Evolutionary conservation across 53 echinoderm and acorn worm species (phyloP).

Genomic region (Paelopatides confundens): DNA sequence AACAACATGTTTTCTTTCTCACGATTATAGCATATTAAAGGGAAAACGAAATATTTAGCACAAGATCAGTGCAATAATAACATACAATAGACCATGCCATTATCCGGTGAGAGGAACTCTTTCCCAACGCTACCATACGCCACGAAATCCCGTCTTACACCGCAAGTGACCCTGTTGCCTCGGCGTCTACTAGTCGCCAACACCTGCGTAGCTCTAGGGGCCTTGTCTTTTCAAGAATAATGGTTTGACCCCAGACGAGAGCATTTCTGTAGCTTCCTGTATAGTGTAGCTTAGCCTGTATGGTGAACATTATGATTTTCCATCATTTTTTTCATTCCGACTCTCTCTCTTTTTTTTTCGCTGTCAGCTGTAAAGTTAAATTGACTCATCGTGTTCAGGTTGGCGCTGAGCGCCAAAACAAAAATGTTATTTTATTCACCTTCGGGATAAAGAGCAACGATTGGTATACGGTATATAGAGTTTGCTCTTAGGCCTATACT

Average conservation of each 20-base stretch:
- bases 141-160: conserved; percentile 9
- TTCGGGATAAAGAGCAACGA: not conserved
- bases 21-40: not conserved
- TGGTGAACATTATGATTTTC: not conserved
- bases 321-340: not conserved
- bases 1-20: conserved; percentile 45
- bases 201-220: conserved; percentile 38
- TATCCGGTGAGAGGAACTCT: conserved; percentile 21
- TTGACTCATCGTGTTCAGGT: not conserved
- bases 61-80: conserved; percentile 45
- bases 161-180: conserved; percentile 23
- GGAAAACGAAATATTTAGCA: conserved; percentile 37
- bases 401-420: not conserved
- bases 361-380: not conserved
- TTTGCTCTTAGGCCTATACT: not conserved
- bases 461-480: not conserved
- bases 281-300: not conserved
- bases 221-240: not conserved
- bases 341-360: not conserved
- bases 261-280: not conserved
- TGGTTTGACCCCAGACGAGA: conserved; percentile 26
- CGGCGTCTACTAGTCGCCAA: conserved; percentile 1
- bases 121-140: not conserved
- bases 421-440: not conserved
- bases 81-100: conserved; percentile 24